phyloP scores from a whole-genome alignment of 2,888 invertebrate species.

The Scelioninae gen. 2 region DNA sequence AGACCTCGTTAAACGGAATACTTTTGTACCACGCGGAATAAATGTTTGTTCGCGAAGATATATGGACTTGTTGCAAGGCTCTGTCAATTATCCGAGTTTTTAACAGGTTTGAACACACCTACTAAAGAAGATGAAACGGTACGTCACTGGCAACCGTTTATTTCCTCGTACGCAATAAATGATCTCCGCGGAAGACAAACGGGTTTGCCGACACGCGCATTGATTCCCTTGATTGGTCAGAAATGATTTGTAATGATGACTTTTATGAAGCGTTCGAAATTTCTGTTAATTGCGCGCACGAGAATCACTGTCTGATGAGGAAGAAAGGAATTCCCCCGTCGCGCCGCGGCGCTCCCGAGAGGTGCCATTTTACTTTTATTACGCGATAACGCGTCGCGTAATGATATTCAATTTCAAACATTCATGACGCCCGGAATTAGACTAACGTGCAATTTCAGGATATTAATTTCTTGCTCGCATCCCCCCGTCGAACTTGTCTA shows the following conservation, averaged over 20 bases:
- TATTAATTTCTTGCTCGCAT: conserved; percentile 30
- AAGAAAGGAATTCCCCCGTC: not conserved
- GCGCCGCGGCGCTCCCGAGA: not conserved
- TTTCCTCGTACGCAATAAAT: conserved; percentile 61
- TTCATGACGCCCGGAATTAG: conserved; percentile 26
- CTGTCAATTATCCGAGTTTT: conserved; percentile 67
- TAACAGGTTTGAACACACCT: conserved; percentile 61
- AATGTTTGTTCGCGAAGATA: conserved; percentile 53
- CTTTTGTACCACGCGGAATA: conserved; percentile 34
- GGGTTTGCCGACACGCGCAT: conserved; percentile 51
- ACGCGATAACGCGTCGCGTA: conserved; percentile 26
- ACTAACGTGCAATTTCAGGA: conserved; percentile 42
- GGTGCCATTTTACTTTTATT: conserved; percentile 50
- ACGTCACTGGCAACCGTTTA: conserved; percentile 64
- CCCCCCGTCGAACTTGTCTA: conserved; percentile 58
- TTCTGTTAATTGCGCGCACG: conserved; percentile 45
- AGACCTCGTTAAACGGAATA: conserved; percentile 43
- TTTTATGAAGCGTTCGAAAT: conserved; percentile 36
- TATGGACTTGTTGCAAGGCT: conserved; percentile 48
- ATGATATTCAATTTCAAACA: conserved; percentile 41
- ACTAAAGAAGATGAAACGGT: conserved; percentile 68
- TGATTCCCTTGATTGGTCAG: conserved; percentile 51
- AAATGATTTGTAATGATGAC: conserved; percentile 57
- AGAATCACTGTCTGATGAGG: conserved; percentile 19
- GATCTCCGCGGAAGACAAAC: conserved; percentile 50